phyloP scores from a whole-genome alignment of 23 tunicate genomes.

The Phallusia fumigata region DNA sequence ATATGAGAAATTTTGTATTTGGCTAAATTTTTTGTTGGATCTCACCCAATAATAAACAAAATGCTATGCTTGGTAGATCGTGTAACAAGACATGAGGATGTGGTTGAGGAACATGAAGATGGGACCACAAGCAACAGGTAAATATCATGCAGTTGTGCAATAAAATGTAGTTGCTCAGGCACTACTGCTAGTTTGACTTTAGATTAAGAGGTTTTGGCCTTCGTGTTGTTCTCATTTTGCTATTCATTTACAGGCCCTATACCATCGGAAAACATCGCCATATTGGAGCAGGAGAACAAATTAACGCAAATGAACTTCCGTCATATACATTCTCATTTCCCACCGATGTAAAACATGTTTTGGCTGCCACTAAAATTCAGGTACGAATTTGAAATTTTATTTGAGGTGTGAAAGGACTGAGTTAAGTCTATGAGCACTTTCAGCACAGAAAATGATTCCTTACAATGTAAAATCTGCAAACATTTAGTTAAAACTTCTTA shows the following conservation, averaged over 20 bases:
- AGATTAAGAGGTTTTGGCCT: too few species aligned
- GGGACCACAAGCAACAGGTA: conserved; percentile 18
- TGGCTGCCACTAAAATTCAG: conserved; percentile 87
- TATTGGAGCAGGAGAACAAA: background rate
- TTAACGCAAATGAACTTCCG: background rate
- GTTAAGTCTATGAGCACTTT: too few species aligned
- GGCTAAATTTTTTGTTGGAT: too few species aligned
- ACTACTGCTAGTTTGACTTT: too few species aligned
- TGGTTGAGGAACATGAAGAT: background rate
- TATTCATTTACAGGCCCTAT: background rate
- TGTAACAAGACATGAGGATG: background rate
- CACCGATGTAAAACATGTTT: conserved; percentile 17
- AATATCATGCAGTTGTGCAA: background rate
- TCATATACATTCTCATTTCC: background rate
- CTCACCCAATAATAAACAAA: too few species aligned
- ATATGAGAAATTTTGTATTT: too few species aligned
- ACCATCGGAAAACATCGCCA: conserved; percentile 1
- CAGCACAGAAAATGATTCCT: too few species aligned
- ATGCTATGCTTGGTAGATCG: too few species aligned
- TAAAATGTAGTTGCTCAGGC: too few species aligned
- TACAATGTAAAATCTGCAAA: too few species aligned
- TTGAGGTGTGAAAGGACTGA: background rate
- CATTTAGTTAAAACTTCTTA: too few species aligned
- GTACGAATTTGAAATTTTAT: background rate
- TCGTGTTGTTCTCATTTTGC: too few species aligned